Evolutionary conservation across 2,797 vertebrate genomes (phyloP).

Genomic region (Characodon lateralis): DNA sequence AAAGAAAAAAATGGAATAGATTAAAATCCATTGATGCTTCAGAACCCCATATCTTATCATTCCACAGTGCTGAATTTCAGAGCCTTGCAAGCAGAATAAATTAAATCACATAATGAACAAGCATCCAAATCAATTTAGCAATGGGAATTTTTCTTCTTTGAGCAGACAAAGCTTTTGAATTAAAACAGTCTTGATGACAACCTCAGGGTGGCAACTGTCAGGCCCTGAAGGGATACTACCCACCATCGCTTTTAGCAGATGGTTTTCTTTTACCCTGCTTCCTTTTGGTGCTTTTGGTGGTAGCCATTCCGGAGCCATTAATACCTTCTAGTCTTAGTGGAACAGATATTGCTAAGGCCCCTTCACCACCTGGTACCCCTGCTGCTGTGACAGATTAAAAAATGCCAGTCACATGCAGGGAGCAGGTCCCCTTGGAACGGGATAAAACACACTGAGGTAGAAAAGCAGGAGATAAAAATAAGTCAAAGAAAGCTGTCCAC

Average conservation of each 20-base stretch:
- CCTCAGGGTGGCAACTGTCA: constrained; percentile 44
- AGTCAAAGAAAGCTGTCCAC: constrained; percentile 32
- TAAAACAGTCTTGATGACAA: constrained; percentile 55
- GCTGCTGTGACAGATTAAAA: constrained; percentile 51
- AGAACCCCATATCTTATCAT: constrained; percentile 14
- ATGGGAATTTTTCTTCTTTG: constrained; percentile 32
- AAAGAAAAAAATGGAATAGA: constrained; percentile 2
- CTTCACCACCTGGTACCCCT: constrained; percentile 37
- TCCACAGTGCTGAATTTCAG: constrained; percentile 3
- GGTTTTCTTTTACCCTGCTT: constrained; percentile 56
- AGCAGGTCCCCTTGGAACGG: constrained; percentile 38
- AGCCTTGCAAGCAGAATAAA: constrained; percentile 40
- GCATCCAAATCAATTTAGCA: constrained; percentile 64
- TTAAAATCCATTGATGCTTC: not conserved
- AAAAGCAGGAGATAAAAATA: constrained; percentile 53
- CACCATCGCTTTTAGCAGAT: constrained; percentile 71
- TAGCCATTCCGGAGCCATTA: constrained; percentile 44
- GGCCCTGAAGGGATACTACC: constrained; percentile 59
- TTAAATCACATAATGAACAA: constrained; percentile 59
- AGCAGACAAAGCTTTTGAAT: constrained; percentile 42
- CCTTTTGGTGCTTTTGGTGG: constrained; percentile 43
- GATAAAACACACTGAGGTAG: constrained; percentile 35
- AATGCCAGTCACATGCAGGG: constrained; percentile 54
- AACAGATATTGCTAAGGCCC: constrained; percentile 44
- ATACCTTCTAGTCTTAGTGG: constrained; percentile 53